A percentile compares a stretch with the other conserved stretches of the same genome.
Evolutionary conservation across 2,797 vertebrate species (phyloP).

Genomic region (Coluber constrictor): DNA sequence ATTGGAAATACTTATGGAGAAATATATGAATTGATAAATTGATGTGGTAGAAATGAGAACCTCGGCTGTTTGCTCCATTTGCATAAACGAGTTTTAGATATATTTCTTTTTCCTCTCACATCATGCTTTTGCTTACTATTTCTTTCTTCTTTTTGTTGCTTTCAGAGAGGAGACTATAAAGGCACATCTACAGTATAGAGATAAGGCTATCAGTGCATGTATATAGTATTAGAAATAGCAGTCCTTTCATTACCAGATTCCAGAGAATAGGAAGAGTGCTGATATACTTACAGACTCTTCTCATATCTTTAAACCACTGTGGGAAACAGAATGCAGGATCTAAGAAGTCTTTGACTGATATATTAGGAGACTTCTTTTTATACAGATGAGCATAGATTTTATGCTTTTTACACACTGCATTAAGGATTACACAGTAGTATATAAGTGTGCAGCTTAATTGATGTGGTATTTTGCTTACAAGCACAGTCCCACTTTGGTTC

Average conservation of each 20-base stretch:
- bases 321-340: neutral
- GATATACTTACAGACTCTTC: neutral
- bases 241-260: neutral
- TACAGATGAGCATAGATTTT: neutral
- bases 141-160: neutral
- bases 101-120: neutral
- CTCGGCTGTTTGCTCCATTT: neutral
- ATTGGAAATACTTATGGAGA: neutral
- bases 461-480: neutral
- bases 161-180: neutral
- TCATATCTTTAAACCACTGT: neutral
- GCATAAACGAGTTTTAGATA: neutral
- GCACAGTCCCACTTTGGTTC: neutral
- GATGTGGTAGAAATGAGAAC: neutral
- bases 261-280: neutral
- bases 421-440: neutral
- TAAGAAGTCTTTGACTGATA: neutral
- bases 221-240: neutral
- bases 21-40: neutral
- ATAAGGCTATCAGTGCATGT: neutral
- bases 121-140: neutral
- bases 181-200: neutral
- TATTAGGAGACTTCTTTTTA: neutral
- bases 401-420: neutral
- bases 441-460: neutral